A percentile compares a stretch with the other conserved stretches of the same genome.
Evolutionary conservation across 2,888 invertebrate genomes (phyloP).

Genomic region (Eupithecia centaureata): DNA sequence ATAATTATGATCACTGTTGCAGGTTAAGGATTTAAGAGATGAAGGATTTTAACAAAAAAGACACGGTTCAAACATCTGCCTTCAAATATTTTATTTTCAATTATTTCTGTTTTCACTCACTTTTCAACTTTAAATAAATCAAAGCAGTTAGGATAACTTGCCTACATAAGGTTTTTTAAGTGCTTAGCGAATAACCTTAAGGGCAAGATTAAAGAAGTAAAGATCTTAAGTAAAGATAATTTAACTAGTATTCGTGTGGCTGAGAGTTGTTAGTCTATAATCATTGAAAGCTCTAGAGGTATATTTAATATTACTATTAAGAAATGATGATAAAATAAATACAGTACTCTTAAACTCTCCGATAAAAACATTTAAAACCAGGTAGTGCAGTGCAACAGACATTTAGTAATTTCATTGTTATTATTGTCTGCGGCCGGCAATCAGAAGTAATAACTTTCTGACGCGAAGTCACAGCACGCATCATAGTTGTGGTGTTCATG

Average conservation of each 20-base stretch:
- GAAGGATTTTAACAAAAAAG: not conserved
- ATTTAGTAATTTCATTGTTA: constrained; percentile 33
- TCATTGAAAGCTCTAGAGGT: not conserved
- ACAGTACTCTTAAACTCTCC: not conserved
- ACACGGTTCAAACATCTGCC: not conserved
- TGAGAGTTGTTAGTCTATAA: not conserved
- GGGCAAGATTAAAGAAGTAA: too few relatives aligned
- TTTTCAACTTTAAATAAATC: not conserved
- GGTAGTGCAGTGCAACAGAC: not conserved
- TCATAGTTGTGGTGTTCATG: constrained; percentile 25
- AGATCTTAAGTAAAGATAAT: not conserved
- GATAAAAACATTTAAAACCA: not conserved
- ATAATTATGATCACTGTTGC: not conserved
- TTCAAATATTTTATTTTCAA: too few relatives aligned
- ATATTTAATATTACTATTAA: not conserved
- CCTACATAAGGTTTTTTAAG: too few relatives aligned
- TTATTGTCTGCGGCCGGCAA: constrained; percentile 34
- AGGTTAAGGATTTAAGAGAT: not conserved
- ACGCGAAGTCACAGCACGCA: constrained; percentile 36
- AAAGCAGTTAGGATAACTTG: too few relatives aligned
- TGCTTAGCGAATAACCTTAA: too few relatives aligned
- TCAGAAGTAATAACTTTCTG: constrained; percentile 43
- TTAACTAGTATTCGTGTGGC: not conserved
- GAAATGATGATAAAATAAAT: not conserved
- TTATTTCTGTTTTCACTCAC: too few relatives aligned